Evolutionary conservation across 2,888 invertebrate genomes (phyloP), one percentile per base, ranked within the genome.

Genomic region (Candidula unifasciata): DNA sequence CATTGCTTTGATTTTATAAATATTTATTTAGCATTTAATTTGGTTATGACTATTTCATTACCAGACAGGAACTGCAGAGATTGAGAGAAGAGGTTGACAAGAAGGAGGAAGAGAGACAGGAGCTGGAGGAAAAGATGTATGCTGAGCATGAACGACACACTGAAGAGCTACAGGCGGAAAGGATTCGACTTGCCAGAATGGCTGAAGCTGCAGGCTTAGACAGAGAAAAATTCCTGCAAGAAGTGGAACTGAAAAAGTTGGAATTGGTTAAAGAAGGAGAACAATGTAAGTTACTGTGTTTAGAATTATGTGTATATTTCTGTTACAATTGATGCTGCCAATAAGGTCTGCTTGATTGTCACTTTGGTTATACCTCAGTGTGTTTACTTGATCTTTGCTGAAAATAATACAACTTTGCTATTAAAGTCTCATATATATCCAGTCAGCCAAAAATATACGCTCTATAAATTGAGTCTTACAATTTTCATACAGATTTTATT

Each of bases 101-200:
- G 68, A 88, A 88, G 2, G 91, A 91, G 80, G 90, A 91, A 64
- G 76, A 84, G 37, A 85, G 89, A 37, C 88, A 88, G 30, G 88
- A 89, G 71, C 86, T 89, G 80, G 91, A 92, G 80, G 91, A 92
- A 74, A 86, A 88, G 68, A 87, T 92, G 86, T 91, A 88, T 85
- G 54, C 83, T 21, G 80, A 87, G 69, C 91, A 92, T 80, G 90
- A 90, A 74, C 82, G 87, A 57, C 90, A 90, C 79, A 86, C 84
- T 37, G 86, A 88, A 18, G 91, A 92, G 77, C 89, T 92, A 18
- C 89, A 91, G 74, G 89, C 89, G 44, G 90, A 92, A 87, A 89
- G 87, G 84, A 87, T 85, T 8, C 87, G 87, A 21, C 87, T 92
- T 54, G 80, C 84, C 16, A 78, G 85, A n/a, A 87, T 89, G 27